Base-by-base conservation (phyloP, 2,888 invertebrate species). In the Epinotia demarniana region DNA sequence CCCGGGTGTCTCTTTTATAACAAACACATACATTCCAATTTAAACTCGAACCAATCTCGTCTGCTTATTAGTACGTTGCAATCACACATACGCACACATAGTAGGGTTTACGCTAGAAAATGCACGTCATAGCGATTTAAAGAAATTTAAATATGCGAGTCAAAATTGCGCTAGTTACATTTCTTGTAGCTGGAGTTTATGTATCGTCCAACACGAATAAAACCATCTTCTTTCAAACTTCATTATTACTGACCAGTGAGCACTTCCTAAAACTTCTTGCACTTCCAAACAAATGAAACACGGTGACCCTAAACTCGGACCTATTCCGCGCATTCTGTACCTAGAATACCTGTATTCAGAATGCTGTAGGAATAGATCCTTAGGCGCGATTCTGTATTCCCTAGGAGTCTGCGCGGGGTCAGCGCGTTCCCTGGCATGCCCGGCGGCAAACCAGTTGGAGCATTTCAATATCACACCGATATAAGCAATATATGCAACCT, bases 391-490 rank as follows among this genome's bases (percentile, higher is more conserved):
- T 90, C 87, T 84, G 87, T 90, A 88, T 90, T 91, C 91, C 89
- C 87, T 83, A 84, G 86, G 87, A 89, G 90, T 87, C 82, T 83
- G 82, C 78, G 78, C 79, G 87, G 89, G 92, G 91, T 92, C 92
- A 90, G 85, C 85, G 87, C 89, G 89, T 91, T 90, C 91, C 90
- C 89, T 86, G 84, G 86, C 89, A 84, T 81, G 86, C 81, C 83
- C 84, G 81, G 85, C 86, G 86, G 85, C 87, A 91, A 93, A 93
- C 93, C 91, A 88, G 93, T 93, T 93, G 85, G 86, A 85, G 86
- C 89, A 92, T 93, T 93, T 92, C 92, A 92, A 93, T 93, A 92
- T 92, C 88, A 92, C 92, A 92, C 91, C 87, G 85, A 86, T 86
- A 86, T 82, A 89, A 81, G 81, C 82, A 83, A 87, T 89, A 86